Evolutionary conservation across 2,113 vertebrate species (phyloP).

Genomic region (Megaceryle torquata): DNA sequence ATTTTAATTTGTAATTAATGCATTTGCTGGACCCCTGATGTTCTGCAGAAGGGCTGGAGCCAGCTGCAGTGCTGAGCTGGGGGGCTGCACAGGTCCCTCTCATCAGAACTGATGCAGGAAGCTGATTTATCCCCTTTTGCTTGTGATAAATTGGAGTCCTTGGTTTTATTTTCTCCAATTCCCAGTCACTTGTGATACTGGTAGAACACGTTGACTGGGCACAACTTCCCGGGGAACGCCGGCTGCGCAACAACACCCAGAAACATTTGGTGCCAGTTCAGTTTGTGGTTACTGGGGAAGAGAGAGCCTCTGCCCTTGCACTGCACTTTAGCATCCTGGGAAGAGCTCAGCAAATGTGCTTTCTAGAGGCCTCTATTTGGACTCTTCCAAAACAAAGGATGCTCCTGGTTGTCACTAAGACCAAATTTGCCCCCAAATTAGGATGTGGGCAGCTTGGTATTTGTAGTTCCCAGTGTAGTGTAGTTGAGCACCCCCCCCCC

Average conservation of each 20-base stretch:
- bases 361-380: not conserved
- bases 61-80: not conserved
- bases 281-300: not conserved
- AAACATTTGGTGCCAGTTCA: not conserved
- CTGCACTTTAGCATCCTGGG: not conserved
- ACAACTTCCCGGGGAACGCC: not conserved
- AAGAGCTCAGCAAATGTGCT: not conserved
- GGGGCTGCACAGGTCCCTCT: not conserved
- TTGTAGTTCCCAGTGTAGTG: rapidly evolving
- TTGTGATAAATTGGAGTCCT: not conserved
- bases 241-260: not conserved
- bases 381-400: not conserved
- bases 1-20: not conserved
- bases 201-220: not conserved
- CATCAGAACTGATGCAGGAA: not conserved
- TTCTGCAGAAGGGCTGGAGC: not conserved
- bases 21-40: not conserved
- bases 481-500: not conserved
- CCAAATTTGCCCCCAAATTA: not conserved
- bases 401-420: not conserved
- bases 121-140: not conserved
- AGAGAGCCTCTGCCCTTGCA: not conserved
- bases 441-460: not conserved
- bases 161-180: not conserved
- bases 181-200: not conserved